Percentiles rank a stretch among this genome's conserved stretches.
These are phyloP conservation scores for Latrodectus hesperus DNA, from an alignment of 2,888 invertebrate genomes.

Conservation along the genomic window DNA sequence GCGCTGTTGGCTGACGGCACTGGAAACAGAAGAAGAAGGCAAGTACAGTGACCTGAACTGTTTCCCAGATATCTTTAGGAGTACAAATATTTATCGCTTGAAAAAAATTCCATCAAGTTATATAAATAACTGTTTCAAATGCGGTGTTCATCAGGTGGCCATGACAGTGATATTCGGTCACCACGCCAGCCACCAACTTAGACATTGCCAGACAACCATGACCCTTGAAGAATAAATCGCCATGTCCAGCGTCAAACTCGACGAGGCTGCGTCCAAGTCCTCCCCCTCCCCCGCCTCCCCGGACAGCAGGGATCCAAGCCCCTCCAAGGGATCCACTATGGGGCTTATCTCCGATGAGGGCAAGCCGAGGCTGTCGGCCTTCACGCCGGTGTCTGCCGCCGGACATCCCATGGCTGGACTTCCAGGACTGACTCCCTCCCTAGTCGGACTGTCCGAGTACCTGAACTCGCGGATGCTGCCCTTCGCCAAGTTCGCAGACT, in stretches of 20 bases:
- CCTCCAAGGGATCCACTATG: slow-evolving; percentile 53
- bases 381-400: slow-evolving; percentile 64
- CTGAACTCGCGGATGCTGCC: slow-evolving; percentile 64
- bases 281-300: slow-evolving; percentile 48
- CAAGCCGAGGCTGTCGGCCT: slow-evolving; percentile 61
- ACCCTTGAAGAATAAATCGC: background rate
- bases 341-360: slow-evolving; percentile 41
- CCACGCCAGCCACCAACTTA: no score
- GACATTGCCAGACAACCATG: no score
- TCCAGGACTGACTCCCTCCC: slow-evolving; percentile 61
- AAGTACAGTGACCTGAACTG: no score
- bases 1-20: no score
- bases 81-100: no score
- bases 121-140: no score
- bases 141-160: no score
- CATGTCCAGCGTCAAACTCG: slow-evolving; percentile 62
- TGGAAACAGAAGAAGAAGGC: no score
- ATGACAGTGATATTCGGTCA: no score
- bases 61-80: no score
- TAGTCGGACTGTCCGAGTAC: slow-evolving; percentile 66
- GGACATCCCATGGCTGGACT: slow-evolving; percentile 56
- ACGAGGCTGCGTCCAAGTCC: slow-evolving; percentile 56
- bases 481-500: slow-evolving; percentile 67
- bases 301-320: slow-evolving; percentile 47
- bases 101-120: no score